phyloP scores from a whole-genome alignment of 2,888 invertebrate genomes.

The Pristionchus entomophagus region DNA sequence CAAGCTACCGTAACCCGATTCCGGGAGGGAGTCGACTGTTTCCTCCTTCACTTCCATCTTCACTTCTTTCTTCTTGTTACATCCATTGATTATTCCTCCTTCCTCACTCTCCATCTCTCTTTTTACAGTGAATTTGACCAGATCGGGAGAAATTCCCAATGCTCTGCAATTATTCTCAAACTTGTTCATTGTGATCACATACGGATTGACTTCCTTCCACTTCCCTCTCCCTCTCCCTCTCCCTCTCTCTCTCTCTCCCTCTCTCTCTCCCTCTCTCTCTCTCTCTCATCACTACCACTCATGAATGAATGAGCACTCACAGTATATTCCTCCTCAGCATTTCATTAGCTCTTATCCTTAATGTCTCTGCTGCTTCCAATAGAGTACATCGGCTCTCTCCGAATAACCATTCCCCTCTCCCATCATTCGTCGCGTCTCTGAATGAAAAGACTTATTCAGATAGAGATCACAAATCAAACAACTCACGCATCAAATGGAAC shows the following conservation, averaged over 20 bases:
- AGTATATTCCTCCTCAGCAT: background rate
- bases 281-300: background rate
- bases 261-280: no score
- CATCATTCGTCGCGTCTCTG: slow-evolving; percentile 44
- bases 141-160: background rate
- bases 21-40: background rate
- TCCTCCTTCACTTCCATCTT: slow-evolving; percentile 9
- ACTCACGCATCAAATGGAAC: slow-evolving; percentile 62
- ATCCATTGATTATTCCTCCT: slow-evolving; percentile 16
- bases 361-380: slow-evolving; percentile 52
- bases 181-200: background rate
- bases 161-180: background rate
- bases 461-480: background rate
- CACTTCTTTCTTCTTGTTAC: background rate
- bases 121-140: slow-evolving; percentile 22
- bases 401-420: slow-evolving; percentile 61
- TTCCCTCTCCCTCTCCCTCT: background rate
- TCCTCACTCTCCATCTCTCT: background rate
- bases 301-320: background rate
- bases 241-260: background rate
- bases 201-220: no score
- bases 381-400: slow-evolving; percentile 57
- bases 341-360: slow-evolving; percentile 53
- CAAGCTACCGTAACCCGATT: slow-evolving; percentile 15
- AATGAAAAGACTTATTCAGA: background rate